Percentiles rank a stretch among this genome's conserved stretches.
phyloP scores from a whole-genome alignment of 2,888 invertebrate species.

The Cerastis rubricosa region DNA sequence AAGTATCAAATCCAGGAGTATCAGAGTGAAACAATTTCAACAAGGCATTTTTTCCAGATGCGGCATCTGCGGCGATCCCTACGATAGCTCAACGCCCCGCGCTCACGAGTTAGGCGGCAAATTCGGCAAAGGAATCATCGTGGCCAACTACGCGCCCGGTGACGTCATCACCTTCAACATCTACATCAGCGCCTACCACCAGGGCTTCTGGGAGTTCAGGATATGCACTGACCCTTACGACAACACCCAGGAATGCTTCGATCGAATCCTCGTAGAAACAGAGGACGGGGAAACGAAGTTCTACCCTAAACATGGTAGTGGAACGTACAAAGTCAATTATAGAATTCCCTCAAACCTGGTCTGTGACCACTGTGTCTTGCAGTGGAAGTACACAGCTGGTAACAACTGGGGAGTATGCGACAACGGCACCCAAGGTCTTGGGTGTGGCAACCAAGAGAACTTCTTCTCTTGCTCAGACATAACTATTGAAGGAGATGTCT shows the following conservation, averaged over 20 bases:
- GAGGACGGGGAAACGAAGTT: constrained; percentile 90
- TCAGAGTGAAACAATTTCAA: not conserved
- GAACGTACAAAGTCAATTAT: constrained; percentile 93
- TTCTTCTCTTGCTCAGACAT: constrained; percentile 96
- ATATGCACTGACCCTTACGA: constrained; percentile 93
- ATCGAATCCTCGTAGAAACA: constrained; percentile 92
- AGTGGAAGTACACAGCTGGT: constrained; percentile 96
- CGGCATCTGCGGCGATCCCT: constrained; percentile 96
- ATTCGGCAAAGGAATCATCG: constrained; percentile 94
- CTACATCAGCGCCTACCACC: constrained; percentile 95
- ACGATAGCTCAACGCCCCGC: constrained; percentile 92
- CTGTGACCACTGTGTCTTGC: constrained; percentile 95
- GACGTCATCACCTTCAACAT: constrained; percentile 92
- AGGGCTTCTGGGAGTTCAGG: constrained; percentile 96
- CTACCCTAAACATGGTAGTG: constrained; percentile 92
- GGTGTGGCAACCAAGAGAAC: constrained; percentile 96
- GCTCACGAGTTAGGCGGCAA: constrained; percentile 95
- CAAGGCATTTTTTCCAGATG: constrained; percentile 84
- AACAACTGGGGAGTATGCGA: constrained; percentile 95
- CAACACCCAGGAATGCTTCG: constrained; percentile 93
- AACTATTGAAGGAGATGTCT: constrained; percentile 89
- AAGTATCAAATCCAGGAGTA: not conserved
- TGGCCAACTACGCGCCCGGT: constrained; percentile 92
- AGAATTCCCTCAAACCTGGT: constrained; percentile 91
- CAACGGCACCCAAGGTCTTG: constrained; percentile 93